Percentiles rank a stretch among this genome's conserved stretches.
Conservation (phyloP, 2,888 invertebrate genomes). For the Epinotia brunnichana region DNA sequence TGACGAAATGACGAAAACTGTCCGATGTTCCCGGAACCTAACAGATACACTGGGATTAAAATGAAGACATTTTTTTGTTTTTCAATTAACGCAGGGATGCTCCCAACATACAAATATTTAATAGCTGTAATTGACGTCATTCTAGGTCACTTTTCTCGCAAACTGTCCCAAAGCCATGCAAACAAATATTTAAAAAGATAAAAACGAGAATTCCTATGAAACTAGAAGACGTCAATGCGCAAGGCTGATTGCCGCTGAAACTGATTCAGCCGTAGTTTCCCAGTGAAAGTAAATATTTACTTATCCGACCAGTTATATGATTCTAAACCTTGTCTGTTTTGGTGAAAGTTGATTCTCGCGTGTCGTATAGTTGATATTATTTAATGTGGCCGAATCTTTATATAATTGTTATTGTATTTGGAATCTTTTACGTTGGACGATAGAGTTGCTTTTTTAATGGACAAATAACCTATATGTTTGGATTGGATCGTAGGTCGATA, state of each 20-base stretch:
- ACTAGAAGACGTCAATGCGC: background rate
- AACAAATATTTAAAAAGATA: conserved; percentile 8
- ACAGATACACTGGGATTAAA: too few relatives aligned
- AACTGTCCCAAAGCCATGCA: conserved; percentile 1
- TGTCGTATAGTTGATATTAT: background rate
- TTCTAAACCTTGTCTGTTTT: background rate
- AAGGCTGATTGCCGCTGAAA: background rate
- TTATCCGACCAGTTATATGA: background rate
- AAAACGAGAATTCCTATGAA: background rate
- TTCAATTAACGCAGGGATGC: background rate
- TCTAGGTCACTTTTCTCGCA: conserved; percentile 10
- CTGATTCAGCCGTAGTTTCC: conserved; percentile 15
- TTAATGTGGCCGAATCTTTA: too few relatives aligned
- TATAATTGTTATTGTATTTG: too few relatives aligned
- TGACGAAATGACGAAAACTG: too few relatives aligned
- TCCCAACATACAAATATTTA: background rate
- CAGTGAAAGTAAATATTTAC: conserved; percentile 20
- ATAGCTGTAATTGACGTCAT: conserved; percentile 18
- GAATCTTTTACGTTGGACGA: too few relatives aligned
- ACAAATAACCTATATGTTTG: background rate
- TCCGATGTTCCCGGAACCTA: too few relatives aligned
- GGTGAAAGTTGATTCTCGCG: too few relatives aligned
- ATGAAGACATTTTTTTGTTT: background rate
- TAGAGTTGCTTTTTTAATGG: too few relatives aligned
- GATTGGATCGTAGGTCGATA: background rate